These are phyloP conservation scores for Lamprologus ornatipinnis DNA, from an alignment of 2,113 vertebrate species.

Conservation along the genomic window DNA sequence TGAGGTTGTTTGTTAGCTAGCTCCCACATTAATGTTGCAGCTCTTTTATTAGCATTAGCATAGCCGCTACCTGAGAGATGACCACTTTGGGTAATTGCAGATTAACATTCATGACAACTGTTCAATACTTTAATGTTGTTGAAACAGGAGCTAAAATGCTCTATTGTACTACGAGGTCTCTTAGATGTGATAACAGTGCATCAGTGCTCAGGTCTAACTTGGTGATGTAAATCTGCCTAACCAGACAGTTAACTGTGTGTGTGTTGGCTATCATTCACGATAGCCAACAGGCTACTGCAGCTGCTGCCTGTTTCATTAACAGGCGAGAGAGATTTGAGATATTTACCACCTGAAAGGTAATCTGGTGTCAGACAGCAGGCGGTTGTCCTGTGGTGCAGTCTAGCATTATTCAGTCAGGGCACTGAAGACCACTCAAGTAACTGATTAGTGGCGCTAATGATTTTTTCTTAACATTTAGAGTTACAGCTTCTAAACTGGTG, in stretches of 20 bases:
- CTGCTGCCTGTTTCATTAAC: neutral
- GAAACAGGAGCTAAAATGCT: neutral
- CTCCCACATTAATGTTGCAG: neutral
- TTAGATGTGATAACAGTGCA: neutral
- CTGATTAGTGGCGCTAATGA: neutral
- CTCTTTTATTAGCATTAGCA: neutral
- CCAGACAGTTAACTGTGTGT: neutral
- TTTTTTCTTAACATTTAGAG: neutral
- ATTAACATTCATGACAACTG: neutral
- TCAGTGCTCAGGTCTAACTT: neutral
- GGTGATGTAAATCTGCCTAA: neutral
- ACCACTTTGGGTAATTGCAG: neutral
- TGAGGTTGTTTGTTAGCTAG: neutral
- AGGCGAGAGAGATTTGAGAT: neutral
- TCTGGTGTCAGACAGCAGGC: neutral
- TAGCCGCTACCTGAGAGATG: neutral
- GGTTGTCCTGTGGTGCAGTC: neutral
- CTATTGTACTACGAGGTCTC: neutral
- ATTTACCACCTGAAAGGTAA: neutral
- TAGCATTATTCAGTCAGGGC: neutral
- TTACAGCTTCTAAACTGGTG: neutral
- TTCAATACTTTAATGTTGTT: neutral
- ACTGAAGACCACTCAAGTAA: neutral
- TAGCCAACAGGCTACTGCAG: neutral
- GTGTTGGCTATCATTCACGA: neutral